A percentile compares a stretch with the other conserved stretches of the same genome.
Conservation (phyloP, 2,797 vertebrate genomes). For the Pangasius macronema region DNA sequence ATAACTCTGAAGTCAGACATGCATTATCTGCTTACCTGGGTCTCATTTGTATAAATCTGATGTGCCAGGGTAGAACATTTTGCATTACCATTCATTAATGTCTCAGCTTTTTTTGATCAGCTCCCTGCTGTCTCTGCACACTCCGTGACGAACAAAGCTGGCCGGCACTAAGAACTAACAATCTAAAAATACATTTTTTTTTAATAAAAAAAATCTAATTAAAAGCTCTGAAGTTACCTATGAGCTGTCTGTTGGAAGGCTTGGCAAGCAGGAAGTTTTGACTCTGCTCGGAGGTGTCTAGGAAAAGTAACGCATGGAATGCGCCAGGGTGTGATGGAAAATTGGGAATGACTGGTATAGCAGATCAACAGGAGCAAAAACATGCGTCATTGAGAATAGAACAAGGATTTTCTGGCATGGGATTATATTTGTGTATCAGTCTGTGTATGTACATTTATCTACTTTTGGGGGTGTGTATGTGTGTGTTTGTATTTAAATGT, state of each 20-base stretch:
- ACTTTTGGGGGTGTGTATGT: not conserved
- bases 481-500: not conserved
- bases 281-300: constrained; percentile 22
- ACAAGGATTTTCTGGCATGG: not conserved
- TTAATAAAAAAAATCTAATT: constrained; percentile 35
- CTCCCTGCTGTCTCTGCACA: constrained; percentile 23
- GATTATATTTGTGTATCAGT: constrained; percentile 1
- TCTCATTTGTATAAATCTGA: not conserved
- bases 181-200: constrained; percentile 28
- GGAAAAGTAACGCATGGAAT: constrained; percentile 8
- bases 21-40: not conserved
- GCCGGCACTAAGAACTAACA: constrained; percentile 39
- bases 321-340: constrained; percentile 11
- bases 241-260: constrained; percentile 30
- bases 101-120: constrained; percentile 34
- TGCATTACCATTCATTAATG: constrained; percentile 25
- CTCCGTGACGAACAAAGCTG: constrained; percentile 30
- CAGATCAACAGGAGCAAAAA: too few relatives aligned
- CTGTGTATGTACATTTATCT: not conserved
- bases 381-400: not conserved
- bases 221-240: constrained; percentile 43
- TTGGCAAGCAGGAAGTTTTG: constrained; percentile 27
- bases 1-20: not conserved
- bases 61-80: constrained; percentile 1
- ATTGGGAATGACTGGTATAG: not conserved